Conservation (phyloP, 2,113 vertebrate genomes). For the Prolemur simus region DNA sequence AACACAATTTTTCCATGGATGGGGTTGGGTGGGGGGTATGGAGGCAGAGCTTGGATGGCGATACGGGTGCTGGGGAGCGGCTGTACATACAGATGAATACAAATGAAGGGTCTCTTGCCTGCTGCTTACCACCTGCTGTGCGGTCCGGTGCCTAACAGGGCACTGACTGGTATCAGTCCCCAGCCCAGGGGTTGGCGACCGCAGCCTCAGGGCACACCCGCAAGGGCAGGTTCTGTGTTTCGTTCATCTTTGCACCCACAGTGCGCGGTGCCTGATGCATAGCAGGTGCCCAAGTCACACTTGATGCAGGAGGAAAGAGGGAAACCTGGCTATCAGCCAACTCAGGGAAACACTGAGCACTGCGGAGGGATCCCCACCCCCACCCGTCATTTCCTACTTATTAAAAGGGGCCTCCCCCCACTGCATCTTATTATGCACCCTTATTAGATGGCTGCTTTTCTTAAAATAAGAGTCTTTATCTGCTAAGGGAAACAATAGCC, state of each 20-base stretch:
- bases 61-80: too few species aligned
- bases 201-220: neutral
- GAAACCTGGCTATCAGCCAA: neutral
- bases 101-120: too few species aligned
- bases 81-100: too few species aligned
- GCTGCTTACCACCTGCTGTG: too few species aligned
- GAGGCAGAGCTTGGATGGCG: too few species aligned
- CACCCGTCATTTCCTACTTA: neutral
- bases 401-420: neutral
- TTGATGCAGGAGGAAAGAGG: neutral
- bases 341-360: neutral
- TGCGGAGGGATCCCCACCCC: neutral
- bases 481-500: neutral
- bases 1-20: too few species aligned
- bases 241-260: neutral
- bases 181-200: too few species aligned
- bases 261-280: accelerated
- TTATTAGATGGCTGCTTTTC: neutral
- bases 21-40: too few species aligned
- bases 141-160: too few species aligned
- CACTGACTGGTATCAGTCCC: too few species aligned
- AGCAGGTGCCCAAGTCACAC: neutral
- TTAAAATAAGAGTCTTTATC: neutral
- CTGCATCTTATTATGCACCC: accelerated
- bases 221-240: neutral